A percentile compares a stretch with the other conserved stretches of the same genome.
Conservation (phyloP, 1,140 invertebrate genomes). For the Daktulosphaira vitifoliae region DNA sequence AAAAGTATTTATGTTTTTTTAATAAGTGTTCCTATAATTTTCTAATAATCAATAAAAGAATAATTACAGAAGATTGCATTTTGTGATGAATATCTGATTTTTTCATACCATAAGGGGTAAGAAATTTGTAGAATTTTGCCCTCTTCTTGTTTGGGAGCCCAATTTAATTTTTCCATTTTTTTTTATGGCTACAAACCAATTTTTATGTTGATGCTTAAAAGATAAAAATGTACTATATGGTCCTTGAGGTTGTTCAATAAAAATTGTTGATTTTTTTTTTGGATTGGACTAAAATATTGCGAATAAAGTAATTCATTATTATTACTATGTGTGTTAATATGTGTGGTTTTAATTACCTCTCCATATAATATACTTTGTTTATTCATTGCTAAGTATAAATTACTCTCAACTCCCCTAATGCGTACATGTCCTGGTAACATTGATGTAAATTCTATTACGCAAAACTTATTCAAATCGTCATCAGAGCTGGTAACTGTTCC, state of each 20-base stretch:
- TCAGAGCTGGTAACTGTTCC: slow-evolving; percentile 49
- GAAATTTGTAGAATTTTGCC: slow-evolving; percentile 57
- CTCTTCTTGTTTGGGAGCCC: slow-evolving; percentile 50
- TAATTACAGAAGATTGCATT: too few relatives aligned
- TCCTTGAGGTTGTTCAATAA: slow-evolving; percentile 51
- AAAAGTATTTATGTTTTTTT: too few relatives aligned
- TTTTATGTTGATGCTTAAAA: slow-evolving; percentile 49
- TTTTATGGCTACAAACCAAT: slow-evolving; percentile 58
- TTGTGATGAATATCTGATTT: too few relatives aligned
- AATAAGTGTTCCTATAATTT: too few relatives aligned
- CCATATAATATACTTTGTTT: slow-evolving; percentile 53
- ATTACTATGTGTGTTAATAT: not conserved
- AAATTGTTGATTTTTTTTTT: slow-evolving; percentile 49
- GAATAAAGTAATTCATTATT: not conserved
- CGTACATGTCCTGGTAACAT: slow-evolving; percentile 49
- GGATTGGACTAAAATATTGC: slow-evolving; percentile 44
- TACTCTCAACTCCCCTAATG: slow-evolving; percentile 51
- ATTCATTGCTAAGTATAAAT: slow-evolving; percentile 54
- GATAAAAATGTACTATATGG: slow-evolving; percentile 54
- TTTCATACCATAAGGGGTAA: slow-evolving; percentile 44
- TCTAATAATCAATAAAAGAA: too few relatives aligned
- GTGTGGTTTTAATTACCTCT: slow-evolving; percentile 52
- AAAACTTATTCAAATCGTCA: slow-evolving; percentile 46
- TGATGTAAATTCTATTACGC: slow-evolving; percentile 49
- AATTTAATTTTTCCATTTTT: slow-evolving; percentile 53